Percentiles rank a stretch among this genome's conserved stretches.
These are phyloP conservation scores for Neoitamus cyanurus DNA, from an alignment of 2,888 invertebrate genomes.

Conservation along the genomic window DNA sequence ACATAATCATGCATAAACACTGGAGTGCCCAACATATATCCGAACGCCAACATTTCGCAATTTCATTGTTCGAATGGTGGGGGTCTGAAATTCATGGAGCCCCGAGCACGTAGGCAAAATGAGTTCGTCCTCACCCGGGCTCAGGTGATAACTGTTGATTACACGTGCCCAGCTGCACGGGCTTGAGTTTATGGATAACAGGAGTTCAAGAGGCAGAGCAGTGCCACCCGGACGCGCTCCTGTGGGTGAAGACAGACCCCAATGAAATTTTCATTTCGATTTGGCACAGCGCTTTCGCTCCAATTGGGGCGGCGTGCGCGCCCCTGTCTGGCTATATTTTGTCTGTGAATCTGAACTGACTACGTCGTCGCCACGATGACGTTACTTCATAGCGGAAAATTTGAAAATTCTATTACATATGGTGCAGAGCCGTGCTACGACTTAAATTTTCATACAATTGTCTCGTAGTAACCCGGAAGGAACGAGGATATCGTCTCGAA, in stretches of 20 bases:
- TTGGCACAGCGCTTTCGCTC: neutral
- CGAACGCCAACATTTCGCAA: neutral
- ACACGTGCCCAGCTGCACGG: neutral
- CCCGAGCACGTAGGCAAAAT: neutral
- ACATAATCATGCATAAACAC: constrained; percentile 15
- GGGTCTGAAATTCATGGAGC: neutral
- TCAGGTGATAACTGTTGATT: constrained; percentile 26
- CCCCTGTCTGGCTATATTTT: neutral
- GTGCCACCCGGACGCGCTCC: neutral
- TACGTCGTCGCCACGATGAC: neutral
- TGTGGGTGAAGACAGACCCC: neutral
- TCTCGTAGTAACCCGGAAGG: neutral
- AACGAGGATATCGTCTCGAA: neutral
- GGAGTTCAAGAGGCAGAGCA: neutral
- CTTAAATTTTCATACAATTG: constrained; percentile 18
- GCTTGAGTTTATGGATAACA: neutral
- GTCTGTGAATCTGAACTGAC: neutral
- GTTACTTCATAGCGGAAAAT: neutral
- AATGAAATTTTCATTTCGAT: neutral
- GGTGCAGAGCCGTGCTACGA: neutral
- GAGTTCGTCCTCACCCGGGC: neutral
- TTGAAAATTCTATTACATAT: neutral
- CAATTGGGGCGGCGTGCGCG: neutral
- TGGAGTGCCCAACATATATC: neutral
- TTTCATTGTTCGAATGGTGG: neutral